A percentile compares a stretch with the other conserved stretches of the same genome.
Evolutionary conservation across 2,888 invertebrate species (phyloP).

Genomic region (Acrocera orbiculus): DNA sequence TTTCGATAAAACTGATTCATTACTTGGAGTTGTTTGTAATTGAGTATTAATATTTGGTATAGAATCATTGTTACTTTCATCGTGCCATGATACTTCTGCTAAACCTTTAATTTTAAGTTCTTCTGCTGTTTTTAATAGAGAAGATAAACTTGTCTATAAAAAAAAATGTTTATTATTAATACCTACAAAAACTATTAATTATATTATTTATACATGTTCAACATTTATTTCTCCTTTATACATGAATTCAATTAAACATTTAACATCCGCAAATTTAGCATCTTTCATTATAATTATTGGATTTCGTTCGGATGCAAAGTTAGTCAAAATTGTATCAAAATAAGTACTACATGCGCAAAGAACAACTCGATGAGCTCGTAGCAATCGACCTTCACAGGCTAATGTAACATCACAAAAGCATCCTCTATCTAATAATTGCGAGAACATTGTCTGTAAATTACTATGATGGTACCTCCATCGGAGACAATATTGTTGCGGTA

Average conservation of each 20-base stretch:
- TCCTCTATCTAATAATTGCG: constrained; percentile 68
- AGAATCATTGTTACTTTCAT: no score
- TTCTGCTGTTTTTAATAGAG: constrained; percentile 78
- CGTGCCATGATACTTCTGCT: constrained; percentile 76
- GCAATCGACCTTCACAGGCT: constrained; percentile 66
- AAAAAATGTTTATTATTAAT: neutral
- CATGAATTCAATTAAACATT: constrained; percentile 84
- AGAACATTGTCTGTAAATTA: constrained; percentile 78
- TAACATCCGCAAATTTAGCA: constrained; percentile 76
- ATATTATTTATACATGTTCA: constrained; percentile 71
- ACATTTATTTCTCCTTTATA: constrained; percentile 92
- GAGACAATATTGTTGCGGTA: constrained; percentile 79
- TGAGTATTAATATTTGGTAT: no score
- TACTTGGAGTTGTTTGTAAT: no score
- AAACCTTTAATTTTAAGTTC: constrained; percentile 81
- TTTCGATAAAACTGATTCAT: no score
- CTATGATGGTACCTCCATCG: constrained; percentile 87
- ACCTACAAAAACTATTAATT: constrained; percentile 1
- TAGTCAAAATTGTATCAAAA: constrained; percentile 70
- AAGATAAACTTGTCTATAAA: constrained; percentile 65
- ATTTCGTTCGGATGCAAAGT: constrained; percentile 56
- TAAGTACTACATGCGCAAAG: constrained; percentile 84
- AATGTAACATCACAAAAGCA: constrained; percentile 81
- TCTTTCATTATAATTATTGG: constrained; percentile 77
- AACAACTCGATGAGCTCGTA: constrained; percentile 70